Evolutionary conservation across 2,113 vertebrate species (phyloP), one percentile per base, ranked within the genome.

Genomic region (Hippocampus barbouri): DNA sequence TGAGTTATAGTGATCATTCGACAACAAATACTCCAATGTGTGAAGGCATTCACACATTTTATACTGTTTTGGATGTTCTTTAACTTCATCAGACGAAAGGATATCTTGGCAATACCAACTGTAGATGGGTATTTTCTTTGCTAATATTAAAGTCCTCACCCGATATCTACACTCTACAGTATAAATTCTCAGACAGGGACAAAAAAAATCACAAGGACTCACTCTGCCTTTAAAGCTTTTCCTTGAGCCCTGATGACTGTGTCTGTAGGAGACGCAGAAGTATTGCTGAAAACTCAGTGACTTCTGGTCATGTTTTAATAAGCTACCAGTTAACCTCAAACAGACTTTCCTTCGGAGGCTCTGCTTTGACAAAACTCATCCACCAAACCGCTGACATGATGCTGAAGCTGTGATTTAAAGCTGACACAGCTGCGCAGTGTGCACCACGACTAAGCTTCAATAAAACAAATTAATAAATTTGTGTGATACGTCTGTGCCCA

Each of bases 311-410:
- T 65, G 63, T 66, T 69, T 21, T 71, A 65, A 75, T 25, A 5
- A 56, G 49, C 71, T 6, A 2, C 18, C 15, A 65, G 14, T 21
- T 63, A 11, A 77, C 30, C 40, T 23, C 38, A 59, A 51, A 10
- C 53, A 61, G 63, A 23, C n/a, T 69, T 2, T 1, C 54, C 68
- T 41, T 61, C 38, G 72, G 69, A 64, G 1, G 1, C 20, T 68
- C 15, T 65, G 20, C 67, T 79, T 64, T 54, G 43, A 56, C 47
- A 68, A 76, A 73, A 65, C 27, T 61, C 70, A 76, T 74, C 63
- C 43, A 27, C 23, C 30, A 57, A 71, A 83, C 61, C 68, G 53
- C 77, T 82, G 83, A 53, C 65, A 69, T 21, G 67, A 69, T 72
- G 61, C 47, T 61, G 72, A 41, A 67, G 64, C 41, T 59, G 75